Evolutionary conservation across 2,797 vertebrate species (phyloP).

Genomic region (Sebastes melanostomus): DNA sequence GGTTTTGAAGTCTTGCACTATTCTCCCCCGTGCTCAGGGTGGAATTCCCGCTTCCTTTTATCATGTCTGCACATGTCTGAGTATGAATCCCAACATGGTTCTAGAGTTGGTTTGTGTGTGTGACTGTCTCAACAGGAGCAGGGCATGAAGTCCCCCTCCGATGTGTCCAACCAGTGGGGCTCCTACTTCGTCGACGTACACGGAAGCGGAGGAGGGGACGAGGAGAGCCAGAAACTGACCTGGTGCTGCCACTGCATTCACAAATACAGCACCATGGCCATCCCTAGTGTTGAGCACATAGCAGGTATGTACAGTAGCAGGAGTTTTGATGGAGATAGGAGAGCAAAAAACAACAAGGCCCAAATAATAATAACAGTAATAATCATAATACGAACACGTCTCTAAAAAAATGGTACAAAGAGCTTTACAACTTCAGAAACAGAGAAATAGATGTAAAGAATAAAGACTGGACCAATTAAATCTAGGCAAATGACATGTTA

Average conservation of each 20-base stretch:
- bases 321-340: not conserved
- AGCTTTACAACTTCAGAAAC: too few species aligned
- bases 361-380: not conserved
- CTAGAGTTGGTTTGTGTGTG: constrained; percentile 14
- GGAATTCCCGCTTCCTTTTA: constrained; percentile 16
- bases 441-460: not conserved
- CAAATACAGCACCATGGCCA: constrained; percentile 92
- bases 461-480: not conserved
- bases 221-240: constrained; percentile 81
- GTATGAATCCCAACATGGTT: constrained; percentile 14
- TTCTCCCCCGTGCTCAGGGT: not conserved
- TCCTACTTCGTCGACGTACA: constrained; percentile 90
- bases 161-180: constrained; percentile 90
- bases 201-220: constrained; percentile 75
- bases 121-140: constrained; percentile 76
- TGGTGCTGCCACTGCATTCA: constrained; percentile 93
- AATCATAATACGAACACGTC: not conserved
- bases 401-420: not conserved
- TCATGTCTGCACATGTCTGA: constrained; percentile 50
- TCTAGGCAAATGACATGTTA: not conserved
- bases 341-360: not conserved
- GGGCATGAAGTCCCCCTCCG: constrained; percentile 84
- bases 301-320: constrained; percentile 82
- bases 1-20: not conserved
- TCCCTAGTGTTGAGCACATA: constrained; percentile 92